Conservation (phyloP, 2,888 invertebrate species). For the Micoletzkya japonica region DNA sequence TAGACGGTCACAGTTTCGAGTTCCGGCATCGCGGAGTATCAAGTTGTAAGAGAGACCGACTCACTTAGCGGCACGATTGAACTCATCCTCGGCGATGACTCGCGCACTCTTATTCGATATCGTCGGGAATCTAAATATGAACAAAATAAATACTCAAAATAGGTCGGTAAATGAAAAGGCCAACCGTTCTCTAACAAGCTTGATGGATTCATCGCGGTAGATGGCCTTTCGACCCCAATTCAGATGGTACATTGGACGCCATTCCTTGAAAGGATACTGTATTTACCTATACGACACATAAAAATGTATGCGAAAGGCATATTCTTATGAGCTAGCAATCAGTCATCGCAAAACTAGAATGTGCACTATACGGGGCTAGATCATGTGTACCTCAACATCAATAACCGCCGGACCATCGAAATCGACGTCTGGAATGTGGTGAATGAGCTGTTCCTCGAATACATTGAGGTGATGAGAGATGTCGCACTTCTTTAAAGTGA, state of each 20-base stretch:
- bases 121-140: conserved; percentile 20
- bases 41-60: background rate
- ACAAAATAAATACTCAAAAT: conserved; percentile 1
- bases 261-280: conserved; percentile 31
- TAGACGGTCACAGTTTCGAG: background rate
- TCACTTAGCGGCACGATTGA: conserved; percentile 34
- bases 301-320: no score
- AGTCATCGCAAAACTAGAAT: no score
- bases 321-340: no score
- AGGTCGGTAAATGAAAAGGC: background rate
- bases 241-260: conserved; percentile 39
- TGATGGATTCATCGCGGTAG: conserved; percentile 14
- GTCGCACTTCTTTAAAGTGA: conserved; percentile 24
- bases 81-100: conserved; percentile 31
- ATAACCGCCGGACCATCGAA: conserved; percentile 43
- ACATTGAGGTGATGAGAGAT: conserved; percentile 20
- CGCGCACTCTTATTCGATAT: conserved; percentile 32
- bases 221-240: conserved; percentile 39
- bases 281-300: background rate
- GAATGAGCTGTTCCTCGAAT: conserved; percentile 23
- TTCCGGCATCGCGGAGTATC: no score
- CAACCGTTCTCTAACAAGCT: conserved; percentile 4
- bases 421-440: conserved; percentile 36
- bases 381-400: conserved; percentile 34
- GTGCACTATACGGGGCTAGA: no score